These are phyloP conservation scores for Homalodisca vitripennis DNA, from an alignment of 1,140 invertebrate species.

Conservation along the genomic window DNA sequence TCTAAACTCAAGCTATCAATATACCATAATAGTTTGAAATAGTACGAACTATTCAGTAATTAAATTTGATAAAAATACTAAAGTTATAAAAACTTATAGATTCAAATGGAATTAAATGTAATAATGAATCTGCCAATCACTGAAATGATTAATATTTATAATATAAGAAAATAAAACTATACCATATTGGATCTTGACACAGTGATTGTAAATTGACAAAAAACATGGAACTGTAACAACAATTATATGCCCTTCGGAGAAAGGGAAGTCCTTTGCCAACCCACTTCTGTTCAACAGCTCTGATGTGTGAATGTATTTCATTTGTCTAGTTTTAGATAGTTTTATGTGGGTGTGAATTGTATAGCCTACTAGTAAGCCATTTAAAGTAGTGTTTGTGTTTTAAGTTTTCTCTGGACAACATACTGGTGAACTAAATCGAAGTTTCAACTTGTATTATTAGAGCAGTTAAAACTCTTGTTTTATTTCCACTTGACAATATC, in stretches of 20 bases:
- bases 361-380: neutral
- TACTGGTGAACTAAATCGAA: neutral
- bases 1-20: neutral
- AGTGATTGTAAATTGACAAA: neutral
- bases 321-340: neutral
- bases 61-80: neutral
- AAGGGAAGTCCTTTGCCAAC: neutral
- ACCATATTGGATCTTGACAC: neutral
- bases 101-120: too few relatives aligned
- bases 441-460: neutral
- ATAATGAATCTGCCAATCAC: neutral
- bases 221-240: neutral
- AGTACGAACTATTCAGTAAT: neutral
- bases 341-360: neutral
- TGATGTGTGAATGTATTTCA: constrained; percentile 1
- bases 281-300: neutral
- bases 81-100: neutral
- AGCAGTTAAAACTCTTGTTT: neutral
- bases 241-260: neutral
- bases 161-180: neutral
- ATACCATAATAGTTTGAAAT: neutral
- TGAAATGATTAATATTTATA: neutral
- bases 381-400: neutral
- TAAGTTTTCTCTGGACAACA: neutral
- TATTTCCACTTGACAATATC: constrained; percentile 1